Percentiles rank a stretch among this genome's conserved stretches.
Evolutionary conservation across 2,888 invertebrate genomes (phyloP).

Genomic region (Drosophila histrio): DNA sequence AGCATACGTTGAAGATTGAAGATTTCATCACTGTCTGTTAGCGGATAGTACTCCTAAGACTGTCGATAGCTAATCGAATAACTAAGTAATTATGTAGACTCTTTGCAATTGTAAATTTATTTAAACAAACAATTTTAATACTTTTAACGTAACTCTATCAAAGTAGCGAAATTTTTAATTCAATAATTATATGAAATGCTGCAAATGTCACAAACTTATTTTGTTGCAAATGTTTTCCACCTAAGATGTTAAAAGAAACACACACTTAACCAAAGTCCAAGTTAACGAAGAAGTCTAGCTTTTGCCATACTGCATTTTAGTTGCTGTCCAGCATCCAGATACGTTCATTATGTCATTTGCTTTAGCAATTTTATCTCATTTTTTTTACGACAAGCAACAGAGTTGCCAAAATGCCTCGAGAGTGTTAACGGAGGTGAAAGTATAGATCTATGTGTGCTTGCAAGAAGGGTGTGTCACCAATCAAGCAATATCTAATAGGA

Average conservation of each 20-base stretch:
- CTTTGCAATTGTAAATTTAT: not conserved
- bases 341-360: slow-evolving; percentile 44
- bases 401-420: slow-evolving; percentile 45
- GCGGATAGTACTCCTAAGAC: no score
- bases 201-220: not conserved
- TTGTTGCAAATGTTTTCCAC: slow-evolving; percentile 1
- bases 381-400: slow-evolving; percentile 63
- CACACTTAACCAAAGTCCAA: slow-evolving; percentile 6
- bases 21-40: no score
- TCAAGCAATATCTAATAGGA: slow-evolving; percentile 24
- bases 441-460: not conserved
- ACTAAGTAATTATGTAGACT: no score
- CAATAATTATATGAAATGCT: no score
- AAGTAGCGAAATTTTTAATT: not conserved
- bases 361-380: slow-evolving; percentile 35
- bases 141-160: not conserved
- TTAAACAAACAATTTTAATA: not conserved
- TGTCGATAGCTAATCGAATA: no score
- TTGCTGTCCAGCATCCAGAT: slow-evolving; percentile 29
- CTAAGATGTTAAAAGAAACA: slow-evolving; percentile 17
- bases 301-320: slow-evolving; percentile 11
- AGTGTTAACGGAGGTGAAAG: not conserved
- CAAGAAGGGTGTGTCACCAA: slow-evolving; percentile 25
- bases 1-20: no score
- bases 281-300: not conserved